A percentile compares a stretch with the other conserved stretches of the same genome.
Evolutionary conservation across 1,140 invertebrate genomes (phyloP).

Genomic region (Temnothorax curvispinosus): DNA sequence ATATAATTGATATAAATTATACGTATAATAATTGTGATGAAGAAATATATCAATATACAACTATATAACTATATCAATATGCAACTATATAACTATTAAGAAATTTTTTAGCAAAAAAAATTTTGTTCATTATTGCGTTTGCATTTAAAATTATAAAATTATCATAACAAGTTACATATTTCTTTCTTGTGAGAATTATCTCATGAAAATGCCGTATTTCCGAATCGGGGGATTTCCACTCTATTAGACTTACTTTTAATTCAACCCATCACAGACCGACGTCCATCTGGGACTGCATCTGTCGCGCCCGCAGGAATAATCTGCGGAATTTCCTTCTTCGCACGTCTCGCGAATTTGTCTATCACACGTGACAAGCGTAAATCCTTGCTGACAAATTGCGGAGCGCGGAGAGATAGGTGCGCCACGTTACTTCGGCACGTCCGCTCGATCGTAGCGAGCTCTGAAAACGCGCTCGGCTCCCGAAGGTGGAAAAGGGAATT

Average conservation of each 20-base stretch:
- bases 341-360: conserved; percentile 67
- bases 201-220: background rate
- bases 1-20: background rate
- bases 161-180: background rate
- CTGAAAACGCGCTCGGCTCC: conserved; percentile 24
- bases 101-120: background rate
- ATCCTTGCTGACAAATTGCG: conserved; percentile 55
- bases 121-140: background rate
- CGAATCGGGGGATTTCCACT: background rate
- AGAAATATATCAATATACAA: background rate
- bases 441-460: conserved; percentile 39
- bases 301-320: conserved; percentile 44
- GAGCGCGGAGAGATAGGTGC: conserved; percentile 33
- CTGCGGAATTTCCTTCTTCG: conserved; percentile 29
- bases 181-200: background rate
- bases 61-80: background rate
- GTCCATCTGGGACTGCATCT: conserved; percentile 15
- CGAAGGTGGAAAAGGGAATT: conserved; percentile 41
- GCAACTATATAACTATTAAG: background rate
- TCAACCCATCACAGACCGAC: background rate
- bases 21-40: background rate
- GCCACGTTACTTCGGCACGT: conserved; percentile 38
- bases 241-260: background rate
- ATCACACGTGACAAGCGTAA: conserved; percentile 64
- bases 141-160: background rate